phyloP scores from a whole-genome alignment of 2,797 vertebrate species.

The Syndactyla subalaris region DNA sequence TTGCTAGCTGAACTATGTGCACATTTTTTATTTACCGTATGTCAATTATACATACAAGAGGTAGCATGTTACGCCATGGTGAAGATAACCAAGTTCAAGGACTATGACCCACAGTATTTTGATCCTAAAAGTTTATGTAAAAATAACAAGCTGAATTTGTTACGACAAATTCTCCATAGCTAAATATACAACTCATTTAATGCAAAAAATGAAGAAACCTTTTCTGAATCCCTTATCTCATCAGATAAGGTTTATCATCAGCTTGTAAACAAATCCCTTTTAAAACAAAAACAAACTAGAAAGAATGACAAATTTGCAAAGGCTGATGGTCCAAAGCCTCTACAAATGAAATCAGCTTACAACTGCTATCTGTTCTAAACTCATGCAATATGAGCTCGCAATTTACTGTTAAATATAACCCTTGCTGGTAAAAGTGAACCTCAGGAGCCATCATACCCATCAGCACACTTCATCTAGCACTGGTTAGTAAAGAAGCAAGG shows the following conservation, averaged over 20 bases:
- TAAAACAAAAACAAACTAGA: neutral
- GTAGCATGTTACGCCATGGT: neutral
- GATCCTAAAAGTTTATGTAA: neutral
- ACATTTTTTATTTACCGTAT: neutral
- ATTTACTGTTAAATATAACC: neutral
- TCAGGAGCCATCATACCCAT: neutral
- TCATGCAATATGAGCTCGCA: accelerated
- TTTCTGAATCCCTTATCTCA: neutral
- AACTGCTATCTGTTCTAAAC: neutral
- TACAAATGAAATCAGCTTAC: neutral
- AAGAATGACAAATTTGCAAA: neutral
- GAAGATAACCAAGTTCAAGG: neutral
- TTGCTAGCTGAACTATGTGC: neutral
- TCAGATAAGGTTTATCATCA: neutral
- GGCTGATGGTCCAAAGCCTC: neutral
- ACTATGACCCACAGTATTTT: neutral
- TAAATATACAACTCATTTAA: neutral
- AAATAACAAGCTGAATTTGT: neutral
- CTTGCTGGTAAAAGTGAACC: neutral
- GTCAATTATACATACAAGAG: neutral
- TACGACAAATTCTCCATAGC: neutral
- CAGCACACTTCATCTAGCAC: neutral
- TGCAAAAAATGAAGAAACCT: neutral
- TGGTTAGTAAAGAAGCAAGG: neutral
- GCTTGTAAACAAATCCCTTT: neutral